Evolutionary conservation across 2,113 vertebrate species (phyloP).

Genomic region (Dromas ardeola): DNA sequence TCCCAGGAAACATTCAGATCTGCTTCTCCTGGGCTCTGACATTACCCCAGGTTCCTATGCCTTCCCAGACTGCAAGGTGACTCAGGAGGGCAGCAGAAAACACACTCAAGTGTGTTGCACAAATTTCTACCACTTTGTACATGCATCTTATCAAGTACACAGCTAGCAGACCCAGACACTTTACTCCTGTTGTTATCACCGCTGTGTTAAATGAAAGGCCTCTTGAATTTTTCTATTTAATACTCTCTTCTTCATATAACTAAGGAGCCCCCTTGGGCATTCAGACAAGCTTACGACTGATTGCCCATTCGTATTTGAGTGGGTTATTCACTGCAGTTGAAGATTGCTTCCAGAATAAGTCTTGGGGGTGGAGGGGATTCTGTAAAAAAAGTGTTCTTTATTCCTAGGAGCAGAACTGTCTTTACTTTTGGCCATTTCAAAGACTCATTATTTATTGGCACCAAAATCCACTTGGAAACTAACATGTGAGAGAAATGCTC

Average conservation of each 20-base stretch:
- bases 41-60: neutral
- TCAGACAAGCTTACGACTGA: neutral
- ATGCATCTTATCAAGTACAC: neutral
- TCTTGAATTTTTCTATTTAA: neutral
- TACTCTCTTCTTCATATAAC: neutral
- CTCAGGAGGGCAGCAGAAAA: neutral
- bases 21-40: neutral
- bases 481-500: neutral
- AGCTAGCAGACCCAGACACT: neutral
- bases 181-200: neutral
- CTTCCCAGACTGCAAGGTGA: neutral
- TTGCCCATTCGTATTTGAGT: neutral
- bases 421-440: constrained; percentile 22
- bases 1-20: neutral
- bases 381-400: neutral
- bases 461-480: constrained; percentile 6
- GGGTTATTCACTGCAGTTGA: neutral
- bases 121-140: neutral
- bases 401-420: neutral
- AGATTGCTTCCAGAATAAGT: neutral
- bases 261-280: neutral
- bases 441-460: constrained; percentile 3
- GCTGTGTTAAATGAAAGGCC: neutral
- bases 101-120: neutral
- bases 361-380: neutral